Evolutionary conservation across 1,140 invertebrate species (phyloP), one percentile per base, ranked within the genome.

Genomic region (Acromyrmex echinatior): DNA sequence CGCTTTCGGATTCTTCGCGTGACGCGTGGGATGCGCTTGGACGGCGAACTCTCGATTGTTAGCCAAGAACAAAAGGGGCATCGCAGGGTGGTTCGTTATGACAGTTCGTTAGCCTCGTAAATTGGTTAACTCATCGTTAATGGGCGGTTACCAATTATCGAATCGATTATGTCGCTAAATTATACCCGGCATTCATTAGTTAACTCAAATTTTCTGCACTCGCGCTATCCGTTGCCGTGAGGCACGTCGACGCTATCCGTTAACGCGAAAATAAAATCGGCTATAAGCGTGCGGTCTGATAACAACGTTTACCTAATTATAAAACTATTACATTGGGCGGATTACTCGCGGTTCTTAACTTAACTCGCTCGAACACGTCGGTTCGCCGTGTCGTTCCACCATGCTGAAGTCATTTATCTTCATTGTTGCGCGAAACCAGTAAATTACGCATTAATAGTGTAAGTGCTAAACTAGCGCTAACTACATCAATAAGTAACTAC

Each of bases 61-160:
- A 70, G 86, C 89, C 86, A 88, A 78, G 89, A 90, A 91, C 86
- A 91, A 91, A 91, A 91, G 90, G 76, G 90, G 76, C 60, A 49
- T 56, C 74, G 78, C 21, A 28, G 28, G 51, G 7, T 62, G 63
- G 90, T 91, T 91, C 89, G 87, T 91, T 91, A 91, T 91, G 90
- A 90, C 90, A 90, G 89, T 91, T 91, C 89, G 90, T 91, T 91
- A 88, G 82, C 78, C 80, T 53, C 71, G 89, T 82, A 91, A 91
- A 91, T 91, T 91, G 90, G 80, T 73, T 79, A 87, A 87, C 87
- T 76, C 60, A 49, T 58, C 89, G 90, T 90, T 91, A 91, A 88
- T 90, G 90, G 90, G 71, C 78, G 82, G 89, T 86, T 78, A 85
- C 82, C 89, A 91, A 91, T 91, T 91, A 88, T 91, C 90, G 87